Evolutionary conservation across 1,140 invertebrate genomes (phyloP), one percentile per base, ranked within the genome.

Genomic region (Neodiprion lecontei): DNA sequence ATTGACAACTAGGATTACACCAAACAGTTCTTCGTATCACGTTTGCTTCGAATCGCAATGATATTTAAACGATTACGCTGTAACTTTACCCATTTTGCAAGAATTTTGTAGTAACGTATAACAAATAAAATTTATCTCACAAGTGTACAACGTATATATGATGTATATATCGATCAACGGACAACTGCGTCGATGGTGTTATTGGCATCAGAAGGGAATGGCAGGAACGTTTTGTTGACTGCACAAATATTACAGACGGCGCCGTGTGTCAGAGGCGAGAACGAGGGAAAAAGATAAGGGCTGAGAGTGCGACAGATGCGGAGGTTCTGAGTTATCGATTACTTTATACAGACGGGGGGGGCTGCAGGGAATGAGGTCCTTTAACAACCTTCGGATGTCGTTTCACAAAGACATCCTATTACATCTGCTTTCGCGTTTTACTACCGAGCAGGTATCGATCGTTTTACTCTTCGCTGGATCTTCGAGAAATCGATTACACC

Each of bases 301-400:
- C 53, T 61, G 53, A 61, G 53, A 61, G 53, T 61, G 53, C 53
- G 53, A 61, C 53, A 61, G 53, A 61, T 61, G 53, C 53, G 53
- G 11, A 61, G 53, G 53, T 14, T 40, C 53, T 61, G 53, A 61
- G 53, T 61, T 61, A 61, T 61, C 53, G 53, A 61, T 61, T 61
- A 17, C 53, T 61, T 9, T 61, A 61, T 61, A 61, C 5, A 61
- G 28, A 40, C 28, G 1, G 4, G 50, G 10, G 53, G 11, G 53
- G 28, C 28, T 40, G 28, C 28, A 40, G 28, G 28, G 53, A 61
- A 14, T 12, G 53, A 17, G 53, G 53, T 61, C 53, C 53, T 12
- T 61, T 61, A 61, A 61, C 53, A 61, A 61, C 53, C 11, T 61
- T 7, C 11, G 53, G 53, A 12, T 61, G 53, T 61, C 53, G 11